Percentiles rank a stretch among this genome's conserved stretches.
phyloP scores from a whole-genome alignment of 2,113 vertebrate genomes.

The Merops nubicus region DNA sequence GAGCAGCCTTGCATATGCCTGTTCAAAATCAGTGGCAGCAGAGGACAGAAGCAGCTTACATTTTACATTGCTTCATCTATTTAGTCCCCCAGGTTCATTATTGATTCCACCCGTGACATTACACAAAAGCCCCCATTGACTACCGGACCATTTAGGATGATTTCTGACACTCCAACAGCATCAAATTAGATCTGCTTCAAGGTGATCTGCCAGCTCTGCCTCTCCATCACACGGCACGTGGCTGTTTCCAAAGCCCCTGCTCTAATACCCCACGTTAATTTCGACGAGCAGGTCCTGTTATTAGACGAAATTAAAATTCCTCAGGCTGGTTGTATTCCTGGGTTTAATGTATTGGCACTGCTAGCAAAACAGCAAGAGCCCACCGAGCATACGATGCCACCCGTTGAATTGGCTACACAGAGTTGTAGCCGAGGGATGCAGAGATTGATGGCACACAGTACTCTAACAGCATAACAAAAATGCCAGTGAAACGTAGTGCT shows the following conservation, averaged over 20 bases:
- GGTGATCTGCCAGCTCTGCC: not conserved
- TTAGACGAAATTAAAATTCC: constrained; percentile 5
- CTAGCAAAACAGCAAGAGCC: not conserved
- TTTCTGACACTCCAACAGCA: constrained; percentile 10
- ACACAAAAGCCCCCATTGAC: not conserved
- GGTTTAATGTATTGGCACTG: not conserved
- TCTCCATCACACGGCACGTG: not conserved
- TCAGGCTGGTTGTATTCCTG: not conserved
- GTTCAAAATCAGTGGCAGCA: not conserved
- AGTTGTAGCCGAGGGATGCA: not conserved
- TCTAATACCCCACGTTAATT: not conserved
- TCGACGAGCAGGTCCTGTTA: not conserved
- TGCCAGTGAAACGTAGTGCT: not conserved
- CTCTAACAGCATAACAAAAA: not conserved
- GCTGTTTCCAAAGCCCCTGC: not conserved
- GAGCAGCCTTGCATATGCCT: not conserved
- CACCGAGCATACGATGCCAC: accelerated
- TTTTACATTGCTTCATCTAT: not conserved
- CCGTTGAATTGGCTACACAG: not conserved
- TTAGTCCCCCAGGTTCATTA: not conserved
- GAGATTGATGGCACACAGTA: not conserved
- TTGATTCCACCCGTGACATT: not conserved
- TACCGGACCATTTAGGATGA: not conserved
- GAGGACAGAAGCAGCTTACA: not conserved
- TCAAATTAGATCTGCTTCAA: constrained; percentile 1